Evolutionary conservation across 1,140 invertebrate species (phyloP).

Genomic region (Bacillus rossius): DNA sequence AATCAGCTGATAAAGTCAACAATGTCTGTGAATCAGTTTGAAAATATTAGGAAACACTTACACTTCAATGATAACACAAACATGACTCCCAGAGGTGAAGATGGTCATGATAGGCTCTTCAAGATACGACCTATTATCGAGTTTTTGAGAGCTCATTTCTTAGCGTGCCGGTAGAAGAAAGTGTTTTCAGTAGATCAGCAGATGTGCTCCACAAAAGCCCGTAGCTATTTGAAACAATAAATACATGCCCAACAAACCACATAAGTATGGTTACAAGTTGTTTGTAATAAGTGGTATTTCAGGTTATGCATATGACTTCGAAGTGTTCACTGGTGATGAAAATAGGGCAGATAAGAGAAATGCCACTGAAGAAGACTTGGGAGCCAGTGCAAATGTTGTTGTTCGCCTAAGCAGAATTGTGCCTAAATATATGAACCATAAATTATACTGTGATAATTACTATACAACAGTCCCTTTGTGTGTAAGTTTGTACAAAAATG

Average conservation of each 20-base stretch:
- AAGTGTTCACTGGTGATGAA: conserved; percentile 16
- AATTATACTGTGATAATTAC: conserved; percentile 27
- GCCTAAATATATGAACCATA: conserved; percentile 15
- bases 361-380: conserved; percentile 17
- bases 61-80: conserved; percentile 34
- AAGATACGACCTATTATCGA: conserved; percentile 26
- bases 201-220: conserved; percentile 33
- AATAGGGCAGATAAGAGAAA: background rate
- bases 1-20: conserved; percentile 17
- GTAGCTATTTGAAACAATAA: conserved; percentile 33
- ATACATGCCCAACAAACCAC: conserved; percentile 31
- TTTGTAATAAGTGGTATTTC: conserved; percentile 37
- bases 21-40: conserved; percentile 34
- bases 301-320: conserved; percentile 36
- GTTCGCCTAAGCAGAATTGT: conserved; percentile 18
- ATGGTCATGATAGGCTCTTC: conserved; percentile 20
- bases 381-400: conserved; percentile 19
- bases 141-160: conserved; percentile 13
- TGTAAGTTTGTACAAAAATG: conserved; percentile 26
- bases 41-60: conserved; percentile 30
- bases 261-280: conserved; percentile 32
- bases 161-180: conserved; percentile 26
- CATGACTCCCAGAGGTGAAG: conserved; percentile 21
- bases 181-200: conserved; percentile 34
- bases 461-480: conserved; percentile 29